Conservation (phyloP, 2,888 invertebrate species). For the Formica aserva region DNA sequence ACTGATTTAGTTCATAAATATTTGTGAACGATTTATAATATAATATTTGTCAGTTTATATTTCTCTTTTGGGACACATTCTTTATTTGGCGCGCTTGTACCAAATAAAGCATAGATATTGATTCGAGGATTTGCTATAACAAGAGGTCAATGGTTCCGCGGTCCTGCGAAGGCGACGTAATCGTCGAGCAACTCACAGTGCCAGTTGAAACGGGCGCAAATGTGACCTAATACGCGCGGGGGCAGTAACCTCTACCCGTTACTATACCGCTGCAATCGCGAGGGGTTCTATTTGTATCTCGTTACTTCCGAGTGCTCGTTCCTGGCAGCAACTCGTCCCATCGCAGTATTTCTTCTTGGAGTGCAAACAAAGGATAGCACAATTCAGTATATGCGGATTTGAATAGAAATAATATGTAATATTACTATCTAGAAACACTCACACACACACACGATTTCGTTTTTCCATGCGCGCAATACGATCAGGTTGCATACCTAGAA, state of each 20-base stretch:
- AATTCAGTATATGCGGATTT: neutral
- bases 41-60: neutral
- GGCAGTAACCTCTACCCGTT: slow-evolving; percentile 78
- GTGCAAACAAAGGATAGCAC: neutral
- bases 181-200: slow-evolving; percentile 49
- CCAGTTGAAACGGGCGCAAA: slow-evolving; percentile 77
- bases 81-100: neutral
- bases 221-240: slow-evolving; percentile 84
- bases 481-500: neutral
- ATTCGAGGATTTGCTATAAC: slow-evolving; percentile 7
- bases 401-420: neutral
- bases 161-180: slow-evolving; percentile 67
- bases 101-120: slow-evolving; percentile 9
- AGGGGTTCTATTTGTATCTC: slow-evolving; percentile 82
- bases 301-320: slow-evolving; percentile 81
- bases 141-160: slow-evolving; percentile 69
- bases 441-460: neutral
- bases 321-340: slow-evolving; percentile 61
- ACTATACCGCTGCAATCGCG: slow-evolving; percentile 77
- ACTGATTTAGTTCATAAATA: neutral
- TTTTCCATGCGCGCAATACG: neutral
- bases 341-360: slow-evolving; percentile 2
- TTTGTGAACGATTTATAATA: neutral
- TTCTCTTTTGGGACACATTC: neutral
- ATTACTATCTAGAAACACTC: neutral